Conservation (phyloP, 2,797 vertebrate species). For the Trachops cirrhosus region DNA sequence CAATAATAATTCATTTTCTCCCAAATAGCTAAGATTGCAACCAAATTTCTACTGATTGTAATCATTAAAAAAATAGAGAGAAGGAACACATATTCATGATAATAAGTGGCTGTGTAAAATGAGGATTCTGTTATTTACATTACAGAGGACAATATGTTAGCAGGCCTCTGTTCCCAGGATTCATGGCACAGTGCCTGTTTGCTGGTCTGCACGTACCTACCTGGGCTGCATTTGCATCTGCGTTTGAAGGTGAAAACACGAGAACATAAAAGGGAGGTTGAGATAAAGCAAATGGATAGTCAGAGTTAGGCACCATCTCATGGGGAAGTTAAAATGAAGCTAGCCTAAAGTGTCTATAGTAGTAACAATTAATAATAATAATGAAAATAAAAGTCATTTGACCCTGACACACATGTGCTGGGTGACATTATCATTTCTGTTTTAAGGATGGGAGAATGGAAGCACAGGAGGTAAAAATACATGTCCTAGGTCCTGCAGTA, state of each 20-base stretch:
- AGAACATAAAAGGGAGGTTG: neutral
- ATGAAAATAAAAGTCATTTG: neutral
- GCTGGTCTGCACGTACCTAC: neutral
- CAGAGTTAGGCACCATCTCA: neutral
- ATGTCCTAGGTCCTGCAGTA: neutral
- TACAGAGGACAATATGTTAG: neutral
- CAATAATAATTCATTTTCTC: constrained; percentile 27
- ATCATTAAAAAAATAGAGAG: neutral
- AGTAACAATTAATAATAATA: neutral
- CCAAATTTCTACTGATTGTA: neutral
- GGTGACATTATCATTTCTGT: neutral
- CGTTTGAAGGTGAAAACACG: neutral
- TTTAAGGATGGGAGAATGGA: neutral
- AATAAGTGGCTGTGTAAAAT: neutral
- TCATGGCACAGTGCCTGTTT: neutral
- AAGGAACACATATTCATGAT: neutral
- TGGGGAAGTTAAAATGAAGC: neutral
- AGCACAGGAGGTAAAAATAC: neutral
- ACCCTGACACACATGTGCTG: neutral
- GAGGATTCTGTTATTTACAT: neutral
- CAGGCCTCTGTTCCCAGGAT: neutral
- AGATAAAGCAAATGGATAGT: neutral
- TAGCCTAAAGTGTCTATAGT: neutral
- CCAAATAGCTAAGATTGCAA: neutral
- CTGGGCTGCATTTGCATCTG: neutral